phyloP scores from a whole-genome alignment of 2,888 invertebrate genomes.

The Pristionchus fissidentatus region DNA sequence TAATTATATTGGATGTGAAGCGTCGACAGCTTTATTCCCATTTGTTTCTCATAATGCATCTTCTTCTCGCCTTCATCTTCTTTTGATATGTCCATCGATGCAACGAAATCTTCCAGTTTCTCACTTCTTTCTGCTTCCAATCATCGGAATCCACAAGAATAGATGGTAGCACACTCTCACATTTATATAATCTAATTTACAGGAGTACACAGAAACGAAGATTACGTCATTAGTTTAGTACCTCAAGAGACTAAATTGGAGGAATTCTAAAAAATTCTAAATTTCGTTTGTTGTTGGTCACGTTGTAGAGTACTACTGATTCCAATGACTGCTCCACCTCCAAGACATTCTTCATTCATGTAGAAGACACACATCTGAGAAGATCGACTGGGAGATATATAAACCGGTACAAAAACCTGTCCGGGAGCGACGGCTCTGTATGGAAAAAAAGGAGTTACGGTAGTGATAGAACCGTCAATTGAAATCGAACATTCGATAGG shows the following conservation, averaged over 20 bases:
- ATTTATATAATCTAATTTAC: neutral
- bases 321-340: constrained; percentile 66
- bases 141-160: constrained; percentile 24
- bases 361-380: constrained; percentile 80
- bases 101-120: neutral
- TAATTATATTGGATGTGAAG: neutral
- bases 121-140: neutral
- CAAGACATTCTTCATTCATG: constrained; percentile 64
- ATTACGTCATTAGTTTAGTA: neutral
- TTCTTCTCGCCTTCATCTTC: neutral
- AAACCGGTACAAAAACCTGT: constrained; percentile 55
- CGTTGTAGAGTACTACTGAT: constrained; percentile 48
- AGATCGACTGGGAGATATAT: no score
- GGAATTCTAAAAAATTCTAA: neutral
- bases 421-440: constrained; percentile 69
- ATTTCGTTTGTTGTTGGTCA: neutral
- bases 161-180: neutral
- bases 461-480: constrained; percentile 37
- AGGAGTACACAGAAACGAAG: constrained; percentile 1
- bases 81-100: neutral
- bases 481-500: constrained; percentile 57
- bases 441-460: constrained; percentile 60
- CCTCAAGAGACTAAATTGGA: neutral
- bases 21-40: neutral
- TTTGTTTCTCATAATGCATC: neutral